Conservation (phyloP, 23 tunicate genomes). For the Diplosoma virens region DNA sequence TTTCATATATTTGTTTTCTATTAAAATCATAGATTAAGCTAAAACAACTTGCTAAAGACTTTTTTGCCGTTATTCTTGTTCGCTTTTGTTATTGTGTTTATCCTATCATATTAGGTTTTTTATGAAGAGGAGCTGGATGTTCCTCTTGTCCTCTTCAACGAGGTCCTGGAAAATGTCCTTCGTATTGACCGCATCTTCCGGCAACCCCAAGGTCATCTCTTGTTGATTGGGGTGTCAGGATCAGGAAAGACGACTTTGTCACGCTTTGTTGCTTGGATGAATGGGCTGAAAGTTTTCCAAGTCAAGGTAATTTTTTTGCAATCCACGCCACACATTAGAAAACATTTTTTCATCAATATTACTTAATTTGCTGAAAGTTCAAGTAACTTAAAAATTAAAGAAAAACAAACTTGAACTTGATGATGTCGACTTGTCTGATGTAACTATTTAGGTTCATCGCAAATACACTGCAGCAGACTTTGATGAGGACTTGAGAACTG, state of each 20-base stretch:
- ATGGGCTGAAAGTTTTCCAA: conserved; percentile 90
- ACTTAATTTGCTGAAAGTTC: too few relatives aligned
- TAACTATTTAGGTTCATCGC: conserved; percentile 96
- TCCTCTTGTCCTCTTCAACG: conserved; percentile 95
- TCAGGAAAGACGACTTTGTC: conserved; percentile 98
- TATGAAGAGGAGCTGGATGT: conserved; percentile 99
- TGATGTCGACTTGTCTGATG: too few relatives aligned
- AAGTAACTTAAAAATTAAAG: too few relatives aligned
- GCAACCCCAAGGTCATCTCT: conserved; percentile 99
- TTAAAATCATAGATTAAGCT: too few relatives aligned
- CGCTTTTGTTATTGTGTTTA: background rate
- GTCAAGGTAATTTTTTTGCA: conserved; percentile 64
- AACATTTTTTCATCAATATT: background rate
- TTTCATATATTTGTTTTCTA: too few relatives aligned
- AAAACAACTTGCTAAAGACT: too few relatives aligned
- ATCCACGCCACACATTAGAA: too few relatives aligned
- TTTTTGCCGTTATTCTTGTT: background rate
- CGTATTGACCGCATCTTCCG: conserved; percentile 96
- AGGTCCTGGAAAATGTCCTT: conserved; percentile 93
- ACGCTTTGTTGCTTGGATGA: conserved; percentile 99
- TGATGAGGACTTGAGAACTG: conserved; percentile 95
- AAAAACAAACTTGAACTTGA: too few relatives aligned
- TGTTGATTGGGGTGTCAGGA: conserved; percentile 96
- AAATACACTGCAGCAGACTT: conserved; percentile 91
- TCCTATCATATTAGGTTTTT: conserved; percentile 47